Conservation (phyloP, 2,888 invertebrate genomes). For the Rhimphoctona megacephalus region DNA sequence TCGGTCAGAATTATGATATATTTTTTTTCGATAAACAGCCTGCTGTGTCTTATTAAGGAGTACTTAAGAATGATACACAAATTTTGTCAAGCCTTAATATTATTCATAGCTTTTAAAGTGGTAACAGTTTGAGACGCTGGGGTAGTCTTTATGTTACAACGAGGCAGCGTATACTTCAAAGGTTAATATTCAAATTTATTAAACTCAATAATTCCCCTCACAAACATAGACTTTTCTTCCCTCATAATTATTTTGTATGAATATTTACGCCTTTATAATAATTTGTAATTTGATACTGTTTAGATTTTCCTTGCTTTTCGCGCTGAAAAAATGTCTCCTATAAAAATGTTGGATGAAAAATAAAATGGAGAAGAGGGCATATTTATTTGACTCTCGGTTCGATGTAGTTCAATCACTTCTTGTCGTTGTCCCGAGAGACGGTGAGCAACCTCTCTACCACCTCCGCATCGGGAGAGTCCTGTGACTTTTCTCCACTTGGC, state of each 20-base stretch:
- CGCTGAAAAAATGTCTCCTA: neutral
- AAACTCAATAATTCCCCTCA: neutral
- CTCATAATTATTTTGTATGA: neutral
- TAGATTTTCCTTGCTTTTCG: neutral
- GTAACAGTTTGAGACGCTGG: no score
- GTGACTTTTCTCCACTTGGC: slow-evolving; percentile 61
- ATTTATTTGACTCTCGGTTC: slow-evolving; percentile 7
- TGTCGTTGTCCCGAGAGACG: slow-evolving; percentile 59
- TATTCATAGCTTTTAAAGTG: no score
- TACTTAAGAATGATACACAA: no score
- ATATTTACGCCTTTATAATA: neutral
- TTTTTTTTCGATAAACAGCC: no score
- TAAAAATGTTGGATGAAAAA: neutral
- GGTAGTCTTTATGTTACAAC: no score
- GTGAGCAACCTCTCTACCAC: slow-evolving; percentile 49
- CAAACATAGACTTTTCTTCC: neutral
- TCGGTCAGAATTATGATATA: no score
- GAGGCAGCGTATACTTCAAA: no score
- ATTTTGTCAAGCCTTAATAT: no score
- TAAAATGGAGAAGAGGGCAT: neutral
- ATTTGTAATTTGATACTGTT: neutral
- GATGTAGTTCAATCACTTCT: slow-evolving; percentile 46
- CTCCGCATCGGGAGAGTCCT: slow-evolving; percentile 52
- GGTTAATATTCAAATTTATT: no score
- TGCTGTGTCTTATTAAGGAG: no score